These are phyloP conservation scores for Orthosia cruda DNA, from an alignment of 2,888 invertebrate genomes.

Conservation along the genomic window DNA sequence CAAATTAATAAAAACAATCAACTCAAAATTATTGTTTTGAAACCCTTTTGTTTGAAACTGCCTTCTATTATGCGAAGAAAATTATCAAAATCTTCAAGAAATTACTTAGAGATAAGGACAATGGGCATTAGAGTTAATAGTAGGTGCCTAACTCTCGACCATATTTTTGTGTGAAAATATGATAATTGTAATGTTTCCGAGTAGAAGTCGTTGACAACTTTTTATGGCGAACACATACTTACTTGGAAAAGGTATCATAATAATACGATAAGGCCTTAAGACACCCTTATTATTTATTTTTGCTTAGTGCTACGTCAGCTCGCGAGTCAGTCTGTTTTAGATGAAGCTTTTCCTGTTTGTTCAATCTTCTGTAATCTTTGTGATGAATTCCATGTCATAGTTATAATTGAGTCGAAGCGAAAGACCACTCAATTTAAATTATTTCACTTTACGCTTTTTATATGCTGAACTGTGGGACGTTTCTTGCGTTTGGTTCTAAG, in stretches of 20 bases:
- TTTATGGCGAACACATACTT: constrained; percentile 60
- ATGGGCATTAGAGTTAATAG: not conserved
- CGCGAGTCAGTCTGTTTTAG: constrained; percentile 58
- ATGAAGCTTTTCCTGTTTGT: constrained; percentile 63
- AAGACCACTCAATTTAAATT: not conserved
- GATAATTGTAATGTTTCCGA: constrained; percentile 57
- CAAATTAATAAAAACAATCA: constrained; percentile 51
- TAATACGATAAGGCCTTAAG: constrained; percentile 67
- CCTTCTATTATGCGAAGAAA: constrained; percentile 24
- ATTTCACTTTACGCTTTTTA: not conserved
- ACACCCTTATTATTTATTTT: constrained; percentile 63
- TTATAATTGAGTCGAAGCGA: not conserved
- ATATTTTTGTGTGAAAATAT: constrained; percentile 45
- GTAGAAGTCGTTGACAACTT: constrained; percentile 59
- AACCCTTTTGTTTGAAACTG: constrained; percentile 41
- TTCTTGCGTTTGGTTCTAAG: not conserved
- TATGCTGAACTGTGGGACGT: not conserved
- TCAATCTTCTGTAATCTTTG: constrained; percentile 40
- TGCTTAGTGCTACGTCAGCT: constrained; percentile 60
- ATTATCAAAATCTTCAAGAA: constrained; percentile 38
- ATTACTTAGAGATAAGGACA: constrained; percentile 21
- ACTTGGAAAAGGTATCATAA: constrained; percentile 65
- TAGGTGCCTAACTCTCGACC: not conserved
- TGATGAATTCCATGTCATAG: not conserved
- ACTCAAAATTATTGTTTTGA: constrained; percentile 60